Base-by-base conservation (phyloP, 2,888 invertebrate genomes). In the Diarsia rubi region DNA sequence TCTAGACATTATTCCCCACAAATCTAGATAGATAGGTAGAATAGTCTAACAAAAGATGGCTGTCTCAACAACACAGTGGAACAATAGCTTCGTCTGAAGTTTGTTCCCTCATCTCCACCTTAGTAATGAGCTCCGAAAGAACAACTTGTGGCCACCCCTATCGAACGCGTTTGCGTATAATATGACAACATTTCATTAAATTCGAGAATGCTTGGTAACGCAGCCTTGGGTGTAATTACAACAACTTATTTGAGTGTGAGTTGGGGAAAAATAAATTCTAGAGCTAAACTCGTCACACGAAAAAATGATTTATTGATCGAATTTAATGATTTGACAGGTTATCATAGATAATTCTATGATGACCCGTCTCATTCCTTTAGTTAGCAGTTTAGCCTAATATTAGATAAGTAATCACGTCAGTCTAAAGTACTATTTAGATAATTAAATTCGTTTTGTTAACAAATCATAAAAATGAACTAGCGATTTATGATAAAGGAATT, bases 41-140 rank as follows among this genome's bases (percentile, higher is more conserved):
- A 16, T 19, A 42, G 31, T 44, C 24, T 52, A n/a, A 52, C 62
- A 69, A 72, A 76, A 47, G 37, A 16, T 27, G 47, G 21, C 9
- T 12, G 64, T 75, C 65, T 72, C 62, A 69, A 67, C 44, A 64
- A 62, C 57, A 54, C 64, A 19, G 27, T 24, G 21, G 49, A 76
- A 80, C 72, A 80, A 80, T 78, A 64, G 59, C 66, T 49, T 24
- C 31, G 60, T 54, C 64, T 76, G 66, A 71, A 82, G 69, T 72
- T 79, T 54, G n/a, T 24, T 64, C 44, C 54, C 62, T 75, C 67
- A 44, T 67, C 69, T 54, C 65, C 68, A 57, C 60, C 62, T 31
- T 24, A 42, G 27, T 80, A 84, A 80, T 80, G 69, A 85, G 67
- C 78, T 77, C 70, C 42, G 57, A 70, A 70, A 27, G 42, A 73